A percentile compares a stretch with the other conserved stretches of the same genome.
phyloP scores from a whole-genome alignment of 2,888 invertebrate species.

The Panzeria rudis region DNA sequence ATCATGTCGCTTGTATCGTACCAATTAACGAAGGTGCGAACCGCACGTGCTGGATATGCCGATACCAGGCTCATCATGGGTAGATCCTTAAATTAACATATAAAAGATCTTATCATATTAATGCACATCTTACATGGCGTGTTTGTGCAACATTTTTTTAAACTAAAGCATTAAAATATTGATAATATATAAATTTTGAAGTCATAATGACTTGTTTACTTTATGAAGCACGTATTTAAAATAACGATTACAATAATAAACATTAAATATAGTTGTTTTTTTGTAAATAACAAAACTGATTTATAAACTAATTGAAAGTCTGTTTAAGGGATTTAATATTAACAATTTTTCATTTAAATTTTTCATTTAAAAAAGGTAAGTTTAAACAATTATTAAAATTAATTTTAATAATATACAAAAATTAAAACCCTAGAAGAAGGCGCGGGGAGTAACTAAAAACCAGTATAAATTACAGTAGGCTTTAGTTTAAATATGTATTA shows the following conservation, averaged over 20 bases:
- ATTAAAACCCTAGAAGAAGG: constrained; percentile 49
- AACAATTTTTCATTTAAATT: not conserved
- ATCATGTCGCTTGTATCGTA: no score
- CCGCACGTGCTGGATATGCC: no score
- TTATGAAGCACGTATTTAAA: not conserved
- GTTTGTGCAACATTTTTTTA: no score
- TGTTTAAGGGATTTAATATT: constrained; percentile 8
- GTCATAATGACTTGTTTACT: not conserved
- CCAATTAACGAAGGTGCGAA: no score
- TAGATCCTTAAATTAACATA: no score
- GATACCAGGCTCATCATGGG: no score
- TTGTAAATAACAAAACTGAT: not conserved
- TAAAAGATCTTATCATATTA: not conserved
- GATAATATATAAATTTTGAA: not conserved
- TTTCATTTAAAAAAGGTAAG: constrained; percentile 42
- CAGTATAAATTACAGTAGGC: constrained; percentile 39
- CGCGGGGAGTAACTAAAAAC: constrained; percentile 67
- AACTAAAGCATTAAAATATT: not conserved
- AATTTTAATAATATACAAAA: not conserved
- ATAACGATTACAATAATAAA: not conserved
- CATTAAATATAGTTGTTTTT: not conserved
- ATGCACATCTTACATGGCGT: not conserved
- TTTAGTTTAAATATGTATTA: constrained; percentile 43
- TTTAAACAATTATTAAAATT: constrained; percentile 18
- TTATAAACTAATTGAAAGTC: constrained; percentile 61